phyloP scores from a whole-genome alignment of 1,140 invertebrate species.

The Lasaia peninsularis region DNA sequence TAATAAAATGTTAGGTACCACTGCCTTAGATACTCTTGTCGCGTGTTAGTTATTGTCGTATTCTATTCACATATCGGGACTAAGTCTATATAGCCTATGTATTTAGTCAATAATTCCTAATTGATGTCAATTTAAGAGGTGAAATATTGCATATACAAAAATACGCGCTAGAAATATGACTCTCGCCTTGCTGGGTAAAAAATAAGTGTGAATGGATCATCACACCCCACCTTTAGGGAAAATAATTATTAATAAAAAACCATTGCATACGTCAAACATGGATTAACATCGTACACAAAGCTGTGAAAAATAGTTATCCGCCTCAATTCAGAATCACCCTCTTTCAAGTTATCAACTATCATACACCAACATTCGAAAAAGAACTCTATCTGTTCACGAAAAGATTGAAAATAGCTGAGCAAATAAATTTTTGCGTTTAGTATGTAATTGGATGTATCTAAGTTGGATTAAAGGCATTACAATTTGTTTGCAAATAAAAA shows the following conservation, averaged over 20 bases:
- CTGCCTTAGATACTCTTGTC: too few relatives aligned
- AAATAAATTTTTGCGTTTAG: conserved; percentile 39
- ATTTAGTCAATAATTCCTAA: neutral
- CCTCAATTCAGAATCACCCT: conserved; percentile 50
- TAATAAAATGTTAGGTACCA: too few relatives aligned
- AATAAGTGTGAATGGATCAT: neutral
- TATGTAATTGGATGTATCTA: conserved; percentile 71
- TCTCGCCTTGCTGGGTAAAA: neutral
- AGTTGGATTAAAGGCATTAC: conserved; percentile 72
- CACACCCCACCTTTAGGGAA: conserved; percentile 16
- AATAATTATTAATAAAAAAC: conserved; percentile 57
- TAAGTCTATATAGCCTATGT: neutral
- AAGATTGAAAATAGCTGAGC: conserved; percentile 18
- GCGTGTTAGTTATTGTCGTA: too few relatives aligned
- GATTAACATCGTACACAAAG: conserved; percentile 65
- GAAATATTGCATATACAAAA: neutral
- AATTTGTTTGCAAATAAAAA: conserved; percentile 70
- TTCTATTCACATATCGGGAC: too few relatives aligned
- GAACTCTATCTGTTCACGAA: conserved; percentile 18
- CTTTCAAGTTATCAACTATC: conserved; percentile 16
- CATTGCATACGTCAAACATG: conserved; percentile 61
- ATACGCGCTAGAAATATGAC: neutral
- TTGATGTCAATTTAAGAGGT: too few relatives aligned
- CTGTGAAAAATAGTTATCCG: conserved; percentile 64
- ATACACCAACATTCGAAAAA: conserved; percentile 17